Evolutionary conservation across 2,888 invertebrate genomes (phyloP).

Genomic region (Lamellibrachia columna): DNA sequence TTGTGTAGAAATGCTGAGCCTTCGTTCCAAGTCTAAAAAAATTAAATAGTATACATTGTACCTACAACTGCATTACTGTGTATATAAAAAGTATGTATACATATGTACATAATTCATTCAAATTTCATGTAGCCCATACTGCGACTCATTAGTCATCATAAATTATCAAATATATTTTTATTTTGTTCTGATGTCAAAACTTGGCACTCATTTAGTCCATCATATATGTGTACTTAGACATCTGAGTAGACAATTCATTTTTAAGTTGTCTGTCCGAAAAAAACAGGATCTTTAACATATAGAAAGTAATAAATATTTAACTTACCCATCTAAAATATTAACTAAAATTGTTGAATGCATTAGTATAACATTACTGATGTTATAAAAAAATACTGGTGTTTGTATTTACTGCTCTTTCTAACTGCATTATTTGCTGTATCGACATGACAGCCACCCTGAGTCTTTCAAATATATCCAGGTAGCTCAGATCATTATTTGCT

Average conservation of each 20-base stretch:
- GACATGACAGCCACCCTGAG: too few relatives aligned
- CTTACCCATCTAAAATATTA: not conserved
- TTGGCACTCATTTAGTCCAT: not conserved
- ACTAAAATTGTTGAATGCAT: not conserved
- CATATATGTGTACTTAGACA: not conserved
- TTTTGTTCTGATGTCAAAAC: too few relatives aligned
- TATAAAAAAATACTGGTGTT: slow-evolving; percentile 38
- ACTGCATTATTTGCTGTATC: too few relatives aligned
- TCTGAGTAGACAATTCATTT: not conserved
- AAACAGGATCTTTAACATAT: not conserved
- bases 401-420: too few relatives aligned
- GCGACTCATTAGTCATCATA: not conserved
- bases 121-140: not conserved
- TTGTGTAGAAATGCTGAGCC: slow-evolving; percentile 3
- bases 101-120: not conserved
- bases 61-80: not conserved
- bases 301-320: not conserved
- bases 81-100: not conserved
- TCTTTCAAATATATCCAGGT: too few relatives aligned
- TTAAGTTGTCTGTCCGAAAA: not conserved
- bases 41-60: not conserved
- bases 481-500: too few relatives aligned
- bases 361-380: not conserved
- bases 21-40: slow-evolving; percentile 1
- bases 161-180: not conserved